These are phyloP conservation scores for Pangasius mekongensis DNA, from an alignment of 2,797 vertebrate species.

Conservation along the genomic window DNA sequence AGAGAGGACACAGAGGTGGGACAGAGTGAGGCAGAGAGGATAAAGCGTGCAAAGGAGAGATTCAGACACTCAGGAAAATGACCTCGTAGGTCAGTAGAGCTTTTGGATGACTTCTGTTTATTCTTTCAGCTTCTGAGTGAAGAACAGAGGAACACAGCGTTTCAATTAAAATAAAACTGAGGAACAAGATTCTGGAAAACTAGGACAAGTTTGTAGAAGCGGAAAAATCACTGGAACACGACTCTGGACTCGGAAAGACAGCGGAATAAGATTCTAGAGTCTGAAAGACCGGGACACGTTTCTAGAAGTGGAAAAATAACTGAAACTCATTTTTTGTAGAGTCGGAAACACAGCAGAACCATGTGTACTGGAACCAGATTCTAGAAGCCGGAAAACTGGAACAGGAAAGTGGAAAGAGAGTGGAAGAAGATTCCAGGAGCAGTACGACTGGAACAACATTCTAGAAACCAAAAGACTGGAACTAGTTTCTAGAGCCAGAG, in stretches of 20 bases:
- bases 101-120: not conserved
- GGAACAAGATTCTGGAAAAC: not conserved
- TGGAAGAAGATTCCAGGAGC: too few relatives aligned
- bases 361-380: too few relatives aligned
- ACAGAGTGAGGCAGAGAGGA: conserved; percentile 33
- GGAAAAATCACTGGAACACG: not conserved
- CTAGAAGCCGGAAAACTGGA: too few relatives aligned
- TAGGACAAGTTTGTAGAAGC: not conserved
- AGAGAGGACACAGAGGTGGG: conserved; percentile 49
- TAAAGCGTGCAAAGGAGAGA: conserved; percentile 22
- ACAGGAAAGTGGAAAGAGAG: too few relatives aligned
- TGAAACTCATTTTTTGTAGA: too few relatives aligned
- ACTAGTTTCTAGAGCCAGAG: not conserved
- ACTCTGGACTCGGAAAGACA: not conserved
- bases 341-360: too few relatives aligned
- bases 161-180: not conserved
- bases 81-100: not conserved
- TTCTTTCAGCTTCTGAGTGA: not conserved
- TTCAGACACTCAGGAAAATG: not conserved
- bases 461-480: not conserved
- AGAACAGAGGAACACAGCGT: not conserved
- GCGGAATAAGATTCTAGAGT: not conserved
- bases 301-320: not conserved
- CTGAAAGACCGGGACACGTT: not conserved
- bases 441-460: too few relatives aligned